Conservation (phyloP, 2,888 invertebrate species). For the Andrena bicolor region DNA sequence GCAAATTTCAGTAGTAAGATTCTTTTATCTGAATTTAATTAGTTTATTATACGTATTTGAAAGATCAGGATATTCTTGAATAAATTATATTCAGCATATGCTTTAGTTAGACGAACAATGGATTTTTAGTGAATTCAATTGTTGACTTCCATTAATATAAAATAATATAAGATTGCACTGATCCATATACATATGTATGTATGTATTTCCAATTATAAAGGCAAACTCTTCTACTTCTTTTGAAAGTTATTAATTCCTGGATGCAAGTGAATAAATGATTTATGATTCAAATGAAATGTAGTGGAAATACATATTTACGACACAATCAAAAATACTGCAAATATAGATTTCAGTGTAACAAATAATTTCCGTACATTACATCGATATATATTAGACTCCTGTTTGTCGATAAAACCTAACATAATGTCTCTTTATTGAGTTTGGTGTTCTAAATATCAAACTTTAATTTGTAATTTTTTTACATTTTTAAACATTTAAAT, state of each 20-base stretch:
- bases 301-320: neutral
- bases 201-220: slow-evolving; percentile 27
- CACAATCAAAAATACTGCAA: slow-evolving; percentile 9
- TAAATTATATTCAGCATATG: slow-evolving; percentile 30
- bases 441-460: slow-evolving; percentile 10
- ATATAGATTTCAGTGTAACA: slow-evolving; percentile 1
- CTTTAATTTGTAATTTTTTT: slow-evolving; percentile 33
- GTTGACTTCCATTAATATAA: slow-evolving; percentile 69
- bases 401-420: neutral
- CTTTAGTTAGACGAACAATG: slow-evolving; percentile 30
- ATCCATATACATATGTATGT: slow-evolving; percentile 23
- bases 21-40: slow-evolving; percentile 21
- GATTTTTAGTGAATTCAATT: slow-evolving; percentile 45
- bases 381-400: slow-evolving; percentile 1
- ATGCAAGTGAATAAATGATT: slow-evolving; percentile 35
- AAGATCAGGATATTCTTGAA: slow-evolving; percentile 23
- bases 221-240: slow-evolving; percentile 29
- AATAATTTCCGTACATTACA: neutral
- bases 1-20: slow-evolving; percentile 25
- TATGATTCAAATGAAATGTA: slow-evolving; percentile 22
- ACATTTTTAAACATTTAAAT: slow-evolving; percentile 37
- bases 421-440: slow-evolving; percentile 8
- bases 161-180: slow-evolving; percentile 63
- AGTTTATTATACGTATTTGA: slow-evolving; percentile 43
- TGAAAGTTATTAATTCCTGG: slow-evolving; percentile 11